Evolutionary conservation across 2,888 invertebrate species (phyloP).

Genomic region (Agelastica alni): DNA sequence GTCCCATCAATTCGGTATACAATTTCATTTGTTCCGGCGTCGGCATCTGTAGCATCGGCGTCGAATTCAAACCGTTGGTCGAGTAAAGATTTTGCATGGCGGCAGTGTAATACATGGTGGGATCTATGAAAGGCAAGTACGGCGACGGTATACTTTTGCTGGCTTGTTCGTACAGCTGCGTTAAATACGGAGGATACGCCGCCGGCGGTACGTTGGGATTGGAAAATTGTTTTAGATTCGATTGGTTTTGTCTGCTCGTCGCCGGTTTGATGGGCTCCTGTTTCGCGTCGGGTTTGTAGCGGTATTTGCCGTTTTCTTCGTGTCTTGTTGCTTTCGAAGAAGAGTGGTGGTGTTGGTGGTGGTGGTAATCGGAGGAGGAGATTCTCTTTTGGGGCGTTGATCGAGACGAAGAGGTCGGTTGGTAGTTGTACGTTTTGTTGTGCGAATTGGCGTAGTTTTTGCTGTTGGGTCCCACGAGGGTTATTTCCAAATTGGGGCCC

Average conservation of each 20-base stretch:
- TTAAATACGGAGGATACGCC: slow-evolving; percentile 37
- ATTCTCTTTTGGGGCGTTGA: slow-evolving; percentile 57
- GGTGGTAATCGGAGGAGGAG: slow-evolving; percentile 63
- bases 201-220: slow-evolving; percentile 28
- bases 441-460: slow-evolving; percentile 14
- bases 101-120: slow-evolving; percentile 57
- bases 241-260: slow-evolving; percentile 7
- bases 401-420: not conserved
- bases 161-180: slow-evolving; percentile 40
- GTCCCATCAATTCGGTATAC: slow-evolving; percentile 60
- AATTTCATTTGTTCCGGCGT: slow-evolving; percentile 60
- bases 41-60: slow-evolving; percentile 56
- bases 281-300: slow-evolving; percentile 34
- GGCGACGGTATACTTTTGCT: slow-evolving; percentile 32
- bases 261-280: slow-evolving; percentile 19
- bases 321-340: slow-evolving; percentile 57
- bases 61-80: slow-evolving; percentile 45
- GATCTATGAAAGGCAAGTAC: slow-evolving; percentile 56
- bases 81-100: slow-evolving; percentile 58
- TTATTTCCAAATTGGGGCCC: slow-evolving; percentile 73
- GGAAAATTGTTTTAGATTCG: slow-evolving; percentile 23
- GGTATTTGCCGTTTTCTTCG: slow-evolving; percentile 48
- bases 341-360: too few species aligned
- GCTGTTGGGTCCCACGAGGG: slow-evolving; percentile 59
- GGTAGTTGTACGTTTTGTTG: slow-evolving; percentile 15